phyloP scores from a whole-genome alignment of 2,797 vertebrate species.

The Coilia nasus region DNA sequence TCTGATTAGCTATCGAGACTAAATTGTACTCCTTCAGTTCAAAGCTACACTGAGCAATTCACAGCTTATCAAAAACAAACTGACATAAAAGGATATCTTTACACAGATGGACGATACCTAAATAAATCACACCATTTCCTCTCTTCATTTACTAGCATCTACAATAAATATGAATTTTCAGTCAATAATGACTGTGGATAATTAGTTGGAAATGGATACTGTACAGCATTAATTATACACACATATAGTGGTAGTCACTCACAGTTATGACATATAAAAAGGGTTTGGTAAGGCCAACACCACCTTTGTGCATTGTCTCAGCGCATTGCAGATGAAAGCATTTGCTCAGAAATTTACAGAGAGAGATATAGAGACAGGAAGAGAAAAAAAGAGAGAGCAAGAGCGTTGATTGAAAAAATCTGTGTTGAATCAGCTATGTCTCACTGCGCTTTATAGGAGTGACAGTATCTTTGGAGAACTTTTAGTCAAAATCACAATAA shows the following conservation, averaged over 20 bases:
- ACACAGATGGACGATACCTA: constrained; percentile 69
- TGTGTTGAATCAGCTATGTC: constrained; percentile 29
- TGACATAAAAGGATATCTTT: constrained; percentile 53
- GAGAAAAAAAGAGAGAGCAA: neutral
- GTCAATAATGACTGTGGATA: constrained; percentile 64
- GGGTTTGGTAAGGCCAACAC: constrained; percentile 76
- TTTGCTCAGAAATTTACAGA: constrained; percentile 48
- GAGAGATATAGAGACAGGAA: constrained; percentile 13
- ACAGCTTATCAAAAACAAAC: constrained; percentile 52
- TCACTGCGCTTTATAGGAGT: constrained; percentile 46
- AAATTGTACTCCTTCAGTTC: constrained; percentile 64
- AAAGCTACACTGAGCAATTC: constrained; percentile 63
- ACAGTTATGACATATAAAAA: constrained; percentile 45
- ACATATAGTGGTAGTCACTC: constrained; percentile 36
- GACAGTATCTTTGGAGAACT: constrained; percentile 22
- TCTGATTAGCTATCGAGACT: constrained; percentile 65
- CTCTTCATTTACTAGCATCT: constrained; percentile 65
- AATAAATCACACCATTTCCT: constrained; percentile 66
- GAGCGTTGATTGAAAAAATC: neutral
- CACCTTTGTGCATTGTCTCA: constrained; percentile 79
- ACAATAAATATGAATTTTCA: constrained; percentile 66
- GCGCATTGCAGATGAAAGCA: constrained; percentile 71
- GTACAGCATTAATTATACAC: constrained; percentile 54
- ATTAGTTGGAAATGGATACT: constrained; percentile 62
- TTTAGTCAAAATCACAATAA: neutral